phyloP scores from a whole-genome alignment of 2,888 invertebrate species.

The Eurytoma adleriae region DNA sequence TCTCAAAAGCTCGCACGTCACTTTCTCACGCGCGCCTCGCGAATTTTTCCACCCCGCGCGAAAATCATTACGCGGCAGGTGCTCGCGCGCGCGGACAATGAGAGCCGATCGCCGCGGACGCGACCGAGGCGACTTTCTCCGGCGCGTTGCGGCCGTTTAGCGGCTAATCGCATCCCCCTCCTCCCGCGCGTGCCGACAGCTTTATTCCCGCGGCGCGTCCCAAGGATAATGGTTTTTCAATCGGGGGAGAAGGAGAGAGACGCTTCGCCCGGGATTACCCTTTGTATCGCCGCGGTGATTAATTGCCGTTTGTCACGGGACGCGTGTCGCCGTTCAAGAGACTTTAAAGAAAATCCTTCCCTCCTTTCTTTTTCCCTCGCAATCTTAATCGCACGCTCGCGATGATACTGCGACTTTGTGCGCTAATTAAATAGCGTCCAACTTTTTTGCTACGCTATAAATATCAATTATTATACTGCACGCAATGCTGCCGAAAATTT shows the following conservation, averaged over 20 bases:
- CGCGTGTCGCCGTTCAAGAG: too few relatives aligned
- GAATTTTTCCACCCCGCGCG: conserved; percentile 22
- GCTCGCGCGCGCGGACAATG: conserved; percentile 26
- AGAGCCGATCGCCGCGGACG: not conserved
- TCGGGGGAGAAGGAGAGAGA: too few relatives aligned
- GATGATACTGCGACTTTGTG: not conserved
- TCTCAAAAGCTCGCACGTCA: conserved; percentile 48
- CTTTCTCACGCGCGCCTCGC: conserved; percentile 52
- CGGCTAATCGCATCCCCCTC: not conserved
- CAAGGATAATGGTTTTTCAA: too few relatives aligned
- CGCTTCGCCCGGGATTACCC: too few relatives aligned
- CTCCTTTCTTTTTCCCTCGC: conserved; percentile 3
- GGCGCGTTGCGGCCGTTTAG: not conserved
- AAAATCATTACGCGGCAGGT: not conserved
- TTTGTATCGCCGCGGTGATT: too few relatives aligned
- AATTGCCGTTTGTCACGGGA: too few relatives aligned
- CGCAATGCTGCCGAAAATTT: too few relatives aligned
- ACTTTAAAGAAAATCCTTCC: not conserved
- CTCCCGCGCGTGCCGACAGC: not conserved
- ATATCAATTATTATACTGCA: too few relatives aligned
- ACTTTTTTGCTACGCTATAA: too few relatives aligned
- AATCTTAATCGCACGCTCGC: not conserved
- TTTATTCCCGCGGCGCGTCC: too few relatives aligned
- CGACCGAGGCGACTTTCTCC: conserved; percentile 6
- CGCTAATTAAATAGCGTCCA: too few relatives aligned